phyloP scores from a whole-genome alignment of 1,140 invertebrate species.

The Drosophila punjabiensis region DNA sequence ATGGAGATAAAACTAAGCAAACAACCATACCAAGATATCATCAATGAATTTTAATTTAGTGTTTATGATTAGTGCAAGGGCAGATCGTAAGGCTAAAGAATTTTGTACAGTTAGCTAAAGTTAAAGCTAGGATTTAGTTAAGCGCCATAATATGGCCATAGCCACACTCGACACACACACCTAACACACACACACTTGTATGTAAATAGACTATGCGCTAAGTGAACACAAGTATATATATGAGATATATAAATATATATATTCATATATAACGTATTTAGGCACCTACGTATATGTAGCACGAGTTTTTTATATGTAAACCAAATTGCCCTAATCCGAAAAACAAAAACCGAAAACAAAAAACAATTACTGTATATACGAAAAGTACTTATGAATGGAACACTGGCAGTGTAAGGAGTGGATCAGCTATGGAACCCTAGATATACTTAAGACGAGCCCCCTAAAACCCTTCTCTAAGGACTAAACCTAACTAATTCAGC shows the following conservation, averaged over 20 bases:
- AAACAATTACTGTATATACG: constrained; percentile 78
- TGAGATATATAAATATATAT: constrained; percentile 43
- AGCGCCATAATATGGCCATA: constrained; percentile 56
- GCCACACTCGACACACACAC: constrained; percentile 30
- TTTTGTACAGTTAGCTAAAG: constrained; percentile 79
- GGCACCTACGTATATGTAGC: constrained; percentile 81
- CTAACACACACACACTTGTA: constrained; percentile 47
- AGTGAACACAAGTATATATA: constrained; percentile 43
- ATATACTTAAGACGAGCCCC: constrained; percentile 54
- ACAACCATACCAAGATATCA: constrained; percentile 65
- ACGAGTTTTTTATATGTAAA: constrained; percentile 83
- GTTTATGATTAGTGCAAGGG: constrained; percentile 65
- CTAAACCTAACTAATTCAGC: constrained; percentile 47
- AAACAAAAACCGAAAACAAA: constrained; percentile 30
- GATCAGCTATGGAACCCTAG: constrained; percentile 32
- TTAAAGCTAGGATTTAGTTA: constrained; percentile 57
- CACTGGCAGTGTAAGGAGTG: constrained; percentile 23
- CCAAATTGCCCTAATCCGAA: constrained; percentile 55
- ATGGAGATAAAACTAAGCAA: constrained; percentile 63
- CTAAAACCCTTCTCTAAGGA: constrained; percentile 43
- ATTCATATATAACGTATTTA: constrained; percentile 68
- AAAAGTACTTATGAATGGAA: constrained; percentile 67
- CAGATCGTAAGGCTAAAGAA: constrained; percentile 63
- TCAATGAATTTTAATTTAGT: constrained; percentile 78
- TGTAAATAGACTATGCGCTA: constrained; percentile 51